These are phyloP conservation scores for Plagodis pulveraria DNA, from an alignment of 2,888 invertebrate genomes.

Conservation along the genomic window DNA sequence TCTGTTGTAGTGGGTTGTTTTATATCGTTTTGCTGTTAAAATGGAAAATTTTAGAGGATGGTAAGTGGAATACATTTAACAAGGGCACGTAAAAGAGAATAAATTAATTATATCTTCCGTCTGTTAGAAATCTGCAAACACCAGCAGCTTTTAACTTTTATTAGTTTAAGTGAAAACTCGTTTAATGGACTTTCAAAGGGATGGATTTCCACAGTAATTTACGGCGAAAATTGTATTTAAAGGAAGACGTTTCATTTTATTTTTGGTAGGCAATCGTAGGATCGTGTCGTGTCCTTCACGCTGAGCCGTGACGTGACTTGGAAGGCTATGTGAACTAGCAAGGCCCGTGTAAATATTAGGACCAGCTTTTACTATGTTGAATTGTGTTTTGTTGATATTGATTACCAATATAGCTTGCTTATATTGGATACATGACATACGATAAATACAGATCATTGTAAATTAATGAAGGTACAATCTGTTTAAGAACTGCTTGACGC, in stretches of 20 bases:
- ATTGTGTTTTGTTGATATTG: too few relatives aligned
- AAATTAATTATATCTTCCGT: constrained; percentile 22
- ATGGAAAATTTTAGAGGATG: neutral
- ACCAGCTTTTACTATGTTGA: too few relatives aligned
- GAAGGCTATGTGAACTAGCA: constrained; percentile 46
- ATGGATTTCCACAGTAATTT: constrained; percentile 25
- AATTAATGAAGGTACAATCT: too few relatives aligned
- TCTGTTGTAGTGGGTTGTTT: constrained; percentile 9
- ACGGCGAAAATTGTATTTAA: constrained; percentile 31
- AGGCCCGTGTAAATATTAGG: constrained; percentile 48
- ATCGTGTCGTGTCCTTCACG: constrained; percentile 35
- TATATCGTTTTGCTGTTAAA: neutral
- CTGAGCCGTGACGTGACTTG: constrained; percentile 24
- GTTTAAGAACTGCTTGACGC: too few relatives aligned
- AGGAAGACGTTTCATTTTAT: constrained; percentile 30
- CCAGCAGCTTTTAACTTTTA: constrained; percentile 27
- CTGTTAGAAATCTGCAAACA: constrained; percentile 26
- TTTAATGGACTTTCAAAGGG: constrained; percentile 28
- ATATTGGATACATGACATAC: too few relatives aligned
- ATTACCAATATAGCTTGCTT: neutral
- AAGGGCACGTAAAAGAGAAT: constrained; percentile 16
- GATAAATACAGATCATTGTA: too few relatives aligned
- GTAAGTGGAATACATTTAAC: neutral
- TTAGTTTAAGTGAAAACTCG: constrained; percentile 33
- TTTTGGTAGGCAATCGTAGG: constrained; percentile 22